phyloP scores from a whole-genome alignment of 2,797 vertebrate genomes.

The Poecilia gillii region DNA sequence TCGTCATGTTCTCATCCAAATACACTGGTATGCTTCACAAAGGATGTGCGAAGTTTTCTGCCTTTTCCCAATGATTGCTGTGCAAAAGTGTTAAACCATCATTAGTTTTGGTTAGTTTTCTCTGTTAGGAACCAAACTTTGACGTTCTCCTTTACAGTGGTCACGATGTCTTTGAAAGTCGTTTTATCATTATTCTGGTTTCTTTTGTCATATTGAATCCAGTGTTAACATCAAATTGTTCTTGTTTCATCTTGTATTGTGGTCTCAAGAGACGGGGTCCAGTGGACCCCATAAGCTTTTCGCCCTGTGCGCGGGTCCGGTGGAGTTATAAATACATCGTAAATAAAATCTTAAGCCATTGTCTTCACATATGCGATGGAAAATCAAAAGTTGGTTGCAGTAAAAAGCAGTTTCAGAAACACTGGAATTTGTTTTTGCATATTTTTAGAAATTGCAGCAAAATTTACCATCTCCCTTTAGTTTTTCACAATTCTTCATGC shows the following conservation, averaged over 20 bases:
- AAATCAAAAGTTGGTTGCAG: background rate
- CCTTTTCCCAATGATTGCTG: background rate
- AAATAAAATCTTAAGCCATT: background rate
- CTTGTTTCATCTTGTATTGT: background rate
- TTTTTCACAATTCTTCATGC: background rate
- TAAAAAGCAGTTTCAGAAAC: background rate
- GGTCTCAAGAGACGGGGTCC: background rate
- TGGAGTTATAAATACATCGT: background rate
- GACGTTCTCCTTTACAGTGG: background rate
- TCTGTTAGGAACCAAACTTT: background rate
- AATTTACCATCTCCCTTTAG: background rate
- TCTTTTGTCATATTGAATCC: background rate
- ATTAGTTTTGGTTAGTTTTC: background rate
- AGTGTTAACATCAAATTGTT: background rate
- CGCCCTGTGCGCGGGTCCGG: too few relatives aligned
- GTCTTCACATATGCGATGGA: background rate
- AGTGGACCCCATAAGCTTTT: too few relatives aligned
- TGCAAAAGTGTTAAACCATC: background rate
- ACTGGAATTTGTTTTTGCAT: background rate
- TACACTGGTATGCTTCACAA: slow-evolving; percentile 63
- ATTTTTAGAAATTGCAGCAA: background rate
- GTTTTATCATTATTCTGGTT: background rate
- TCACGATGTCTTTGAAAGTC: background rate
- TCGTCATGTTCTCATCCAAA: slow-evolving; percentile 85
- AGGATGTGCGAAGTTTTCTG: background rate